Conservation (phyloP, 1,140 invertebrate species). For the Drosophila rhopaloa region DNA sequence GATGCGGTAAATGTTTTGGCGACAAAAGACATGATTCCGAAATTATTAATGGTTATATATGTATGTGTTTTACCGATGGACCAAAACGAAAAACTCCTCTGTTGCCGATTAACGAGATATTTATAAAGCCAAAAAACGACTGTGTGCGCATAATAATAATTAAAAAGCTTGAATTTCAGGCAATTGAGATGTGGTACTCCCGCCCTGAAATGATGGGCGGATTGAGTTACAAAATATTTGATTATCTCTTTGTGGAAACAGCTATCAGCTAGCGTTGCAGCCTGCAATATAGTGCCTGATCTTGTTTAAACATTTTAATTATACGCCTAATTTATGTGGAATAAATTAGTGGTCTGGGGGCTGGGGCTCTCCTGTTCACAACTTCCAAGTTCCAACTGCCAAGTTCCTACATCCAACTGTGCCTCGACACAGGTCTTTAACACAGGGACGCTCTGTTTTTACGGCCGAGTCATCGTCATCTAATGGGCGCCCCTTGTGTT, state of each 20-base stretch:
- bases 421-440: conserved; percentile 49
- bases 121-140: conserved; percentile 26
- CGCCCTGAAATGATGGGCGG: conserved; percentile 57
- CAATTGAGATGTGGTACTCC: conserved; percentile 39
- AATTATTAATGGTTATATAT: conserved; percentile 79
- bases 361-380: conserved; percentile 51
- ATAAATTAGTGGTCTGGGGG: conserved; percentile 74
- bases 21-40: conserved; percentile 78
- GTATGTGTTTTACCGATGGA: conserved; percentile 35
- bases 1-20: conserved; percentile 81
- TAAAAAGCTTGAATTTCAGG: conserved; percentile 44
- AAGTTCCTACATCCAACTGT: conserved; percentile 34
- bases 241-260: conserved; percentile 69
- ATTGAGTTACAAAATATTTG: conserved; percentile 78
- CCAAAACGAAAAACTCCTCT: background rate
- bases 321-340: conserved; percentile 77
- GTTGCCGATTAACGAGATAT: conserved; percentile 25
- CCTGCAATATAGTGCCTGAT: conserved; percentile 20
- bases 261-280: conserved; percentile 39
- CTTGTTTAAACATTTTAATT: conserved; percentile 76
- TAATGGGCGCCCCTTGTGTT: conserved; percentile 80
- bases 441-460: conserved; percentile 64
- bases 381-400: conserved; percentile 47
- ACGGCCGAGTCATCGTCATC: conserved; percentile 63
- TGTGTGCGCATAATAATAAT: conserved; percentile 36